Percentiles rank a stretch among this genome's conserved stretches.
Evolutionary conservation across 2,888 invertebrate species (phyloP).

Genomic region (Erebia epiphron): DNA sequence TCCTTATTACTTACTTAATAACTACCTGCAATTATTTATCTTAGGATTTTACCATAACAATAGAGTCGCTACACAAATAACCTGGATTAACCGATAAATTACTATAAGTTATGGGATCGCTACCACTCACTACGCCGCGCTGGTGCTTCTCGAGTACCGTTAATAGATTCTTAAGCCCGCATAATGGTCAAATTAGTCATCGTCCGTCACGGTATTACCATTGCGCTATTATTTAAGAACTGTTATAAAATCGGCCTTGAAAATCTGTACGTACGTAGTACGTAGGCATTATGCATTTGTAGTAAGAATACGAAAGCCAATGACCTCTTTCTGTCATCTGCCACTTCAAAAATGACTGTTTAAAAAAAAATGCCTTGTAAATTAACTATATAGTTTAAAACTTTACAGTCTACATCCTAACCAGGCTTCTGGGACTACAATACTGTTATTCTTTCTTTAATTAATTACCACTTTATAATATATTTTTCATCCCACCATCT

Average conservation of each 20-base stretch:
- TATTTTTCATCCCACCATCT: too few relatives aligned
- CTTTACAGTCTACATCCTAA: too few relatives aligned
- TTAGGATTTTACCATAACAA: conserved; percentile 11
- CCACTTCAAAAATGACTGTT: too few relatives aligned
- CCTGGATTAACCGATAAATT: conserved; percentile 52
- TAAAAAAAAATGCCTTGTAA: too few relatives aligned
- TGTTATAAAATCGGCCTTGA: conserved; percentile 5
- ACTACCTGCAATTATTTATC: not conserved
- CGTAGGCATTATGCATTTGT: not conserved
- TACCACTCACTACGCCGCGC: conserved; percentile 28
- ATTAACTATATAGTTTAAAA: too few relatives aligned
- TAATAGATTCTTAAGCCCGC: conserved; percentile 63
- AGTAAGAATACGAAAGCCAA: too few relatives aligned
- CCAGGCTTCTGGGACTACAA: too few relatives aligned
- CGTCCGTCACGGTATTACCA: conserved; percentile 59
- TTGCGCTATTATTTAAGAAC: conserved; percentile 46
- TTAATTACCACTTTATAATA: too few relatives aligned
- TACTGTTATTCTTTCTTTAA: too few relatives aligned
- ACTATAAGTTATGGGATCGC: conserved; percentile 58
- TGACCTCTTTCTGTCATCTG: too few relatives aligned
- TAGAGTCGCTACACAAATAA: conserved; percentile 52
- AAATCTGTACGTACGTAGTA: not conserved
- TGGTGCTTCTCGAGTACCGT: conserved; percentile 56
- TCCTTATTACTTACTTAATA: too few relatives aligned
- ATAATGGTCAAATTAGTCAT: conserved; percentile 67